Evolutionary conservation across 2,888 invertebrate genomes (phyloP).

Genomic region (Perizoma flavofasciatum): DNA sequence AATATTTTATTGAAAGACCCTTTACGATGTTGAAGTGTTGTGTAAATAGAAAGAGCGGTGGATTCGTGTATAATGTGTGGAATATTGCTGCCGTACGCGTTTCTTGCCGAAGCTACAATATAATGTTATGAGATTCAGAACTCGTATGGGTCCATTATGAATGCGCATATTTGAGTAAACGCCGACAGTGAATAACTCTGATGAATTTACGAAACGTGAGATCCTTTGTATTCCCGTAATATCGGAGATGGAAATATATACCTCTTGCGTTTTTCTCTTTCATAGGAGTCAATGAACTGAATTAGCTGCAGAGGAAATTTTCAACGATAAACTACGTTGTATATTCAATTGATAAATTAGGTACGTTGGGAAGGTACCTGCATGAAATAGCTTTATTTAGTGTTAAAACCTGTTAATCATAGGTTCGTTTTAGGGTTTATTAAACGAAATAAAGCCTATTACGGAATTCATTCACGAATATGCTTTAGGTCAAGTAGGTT

Average conservation of each 20-base stretch:
- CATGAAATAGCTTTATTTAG: no score
- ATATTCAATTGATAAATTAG: no score
- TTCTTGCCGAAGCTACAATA: conserved; percentile 54
- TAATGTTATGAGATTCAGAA: conserved; percentile 45
- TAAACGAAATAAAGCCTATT: no score
- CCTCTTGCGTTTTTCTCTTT: no score
- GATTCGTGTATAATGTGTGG: conserved; percentile 71
- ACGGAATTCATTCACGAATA: no score
- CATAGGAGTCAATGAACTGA: no score
- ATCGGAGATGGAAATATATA: background rate
- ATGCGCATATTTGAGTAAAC: conserved; percentile 24
- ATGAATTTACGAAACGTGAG: conserved; percentile 21
- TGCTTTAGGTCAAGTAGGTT: no score
- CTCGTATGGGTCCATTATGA: conserved; percentile 22
- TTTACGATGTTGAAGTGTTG: conserved; percentile 77
- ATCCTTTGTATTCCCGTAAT: conserved; percentile 8
- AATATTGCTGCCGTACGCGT: conserved; percentile 56
- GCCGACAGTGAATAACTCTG: conserved; percentile 16
- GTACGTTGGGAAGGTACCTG: no score
- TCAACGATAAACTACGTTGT: no score
- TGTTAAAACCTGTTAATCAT: no score
- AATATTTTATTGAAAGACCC: conserved; percentile 83
- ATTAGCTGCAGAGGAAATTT: no score
- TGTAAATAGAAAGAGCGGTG: conserved; percentile 76
- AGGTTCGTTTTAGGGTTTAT: no score